These are phyloP conservation scores for Parnassius orleans DNA, from an alignment of 2,888 invertebrate genomes.

Conservation along the genomic window DNA sequence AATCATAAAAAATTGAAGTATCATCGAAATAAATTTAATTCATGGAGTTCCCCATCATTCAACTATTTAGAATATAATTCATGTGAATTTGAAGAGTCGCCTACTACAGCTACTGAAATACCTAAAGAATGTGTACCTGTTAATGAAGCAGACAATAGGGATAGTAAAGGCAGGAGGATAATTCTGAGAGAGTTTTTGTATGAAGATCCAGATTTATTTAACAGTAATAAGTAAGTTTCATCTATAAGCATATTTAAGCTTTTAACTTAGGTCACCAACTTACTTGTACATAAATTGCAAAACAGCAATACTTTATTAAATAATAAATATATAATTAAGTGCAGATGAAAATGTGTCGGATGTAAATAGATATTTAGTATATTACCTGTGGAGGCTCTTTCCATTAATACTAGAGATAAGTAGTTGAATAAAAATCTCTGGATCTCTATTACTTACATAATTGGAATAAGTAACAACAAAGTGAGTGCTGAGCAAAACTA, in stretches of 20 bases:
- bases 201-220: conserved; percentile 11
- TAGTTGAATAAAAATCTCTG: too few relatives aligned
- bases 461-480: too few relatives aligned
- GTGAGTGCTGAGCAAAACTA: too few relatives aligned
- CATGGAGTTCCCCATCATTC: background rate
- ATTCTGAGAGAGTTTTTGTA: conserved; percentile 8
- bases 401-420: too few relatives aligned
- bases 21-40: background rate
- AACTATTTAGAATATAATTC: background rate
- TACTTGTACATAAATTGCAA: too few relatives aligned
- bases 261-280: too few relatives aligned
- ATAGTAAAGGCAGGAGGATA: conserved; percentile 9
- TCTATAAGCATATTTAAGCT: background rate
- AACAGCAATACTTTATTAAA: too few relatives aligned
- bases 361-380: too few relatives aligned
- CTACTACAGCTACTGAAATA: background rate
- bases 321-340: too few relatives aligned
- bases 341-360: too few relatives aligned
- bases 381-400: too few relatives aligned
- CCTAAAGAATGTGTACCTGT: background rate
- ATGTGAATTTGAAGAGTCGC: background rate
- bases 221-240: background rate
- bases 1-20: background rate
- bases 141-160: background rate
- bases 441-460: too few relatives aligned